Percentiles rank a stretch among this genome's conserved stretches.
Conservation (phyloP, 2,113 vertebrate genomes). For the Centropristis striata region DNA sequence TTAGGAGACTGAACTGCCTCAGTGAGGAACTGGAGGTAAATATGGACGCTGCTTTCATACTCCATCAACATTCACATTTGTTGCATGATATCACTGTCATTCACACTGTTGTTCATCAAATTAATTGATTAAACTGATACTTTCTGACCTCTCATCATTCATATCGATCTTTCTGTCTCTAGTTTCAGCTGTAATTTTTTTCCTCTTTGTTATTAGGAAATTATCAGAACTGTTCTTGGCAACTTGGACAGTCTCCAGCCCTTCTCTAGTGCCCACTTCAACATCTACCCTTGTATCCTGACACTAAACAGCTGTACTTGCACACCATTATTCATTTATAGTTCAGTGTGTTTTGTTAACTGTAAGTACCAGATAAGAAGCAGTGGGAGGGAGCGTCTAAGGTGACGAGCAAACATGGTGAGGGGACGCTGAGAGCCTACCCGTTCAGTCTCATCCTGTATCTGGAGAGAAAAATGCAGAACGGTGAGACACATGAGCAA, state of each 20-base stretch:
- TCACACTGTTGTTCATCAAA: conserved; percentile 1
- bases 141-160: background rate
- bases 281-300: conserved; percentile 84
- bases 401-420: conserved; percentile 48
- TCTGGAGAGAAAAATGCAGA: conserved; percentile 66
- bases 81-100: too few species aligned
- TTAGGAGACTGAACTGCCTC: conserved; percentile 17
- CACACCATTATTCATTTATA: background rate
- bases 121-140: background rate
- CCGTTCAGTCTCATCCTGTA: conserved; percentile 74
- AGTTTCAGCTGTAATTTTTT: background rate
- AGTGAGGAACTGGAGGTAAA: conserved; percentile 80
- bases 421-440: conserved; percentile 51
- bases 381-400: conserved; percentile 61
- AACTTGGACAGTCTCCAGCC: conserved; percentile 82
- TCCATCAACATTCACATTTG: background rate
- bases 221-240: conserved; percentile 80
- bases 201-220: conserved; percentile 72
- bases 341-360: conserved; percentile 32
- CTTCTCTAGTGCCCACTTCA: conserved; percentile 79
- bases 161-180: background rate
- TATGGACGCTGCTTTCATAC: background rate
- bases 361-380: conserved; percentile 76
- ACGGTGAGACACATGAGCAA: conserved; percentile 46
- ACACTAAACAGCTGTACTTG: too few species aligned